Evolutionary conservation across 2,888 invertebrate genomes (phyloP), one percentile per base, ranked within the genome.

Genomic region (Neoascia interrupta): DNA sequence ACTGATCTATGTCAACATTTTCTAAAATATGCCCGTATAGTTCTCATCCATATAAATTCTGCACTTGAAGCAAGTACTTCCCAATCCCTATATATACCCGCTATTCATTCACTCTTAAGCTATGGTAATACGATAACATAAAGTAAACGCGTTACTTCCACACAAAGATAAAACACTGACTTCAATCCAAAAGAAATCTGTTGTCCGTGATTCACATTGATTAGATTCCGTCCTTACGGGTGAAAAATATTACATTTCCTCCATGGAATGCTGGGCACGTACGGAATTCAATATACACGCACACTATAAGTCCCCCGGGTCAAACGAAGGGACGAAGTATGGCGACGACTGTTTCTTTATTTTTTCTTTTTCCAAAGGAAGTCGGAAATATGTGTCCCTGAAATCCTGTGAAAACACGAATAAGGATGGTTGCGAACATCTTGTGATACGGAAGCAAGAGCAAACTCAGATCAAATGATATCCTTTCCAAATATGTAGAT

Each of bases 121-220:
- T n/a, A n/a, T n/a, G n/a, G n/a, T n/a, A n/a, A n/a, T n/a, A n/a
- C n/a, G n/a, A n/a, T n/a, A n/a, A n/a, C n/a, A n/a, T n/a, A n/a
- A n/a, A n/a, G n/a, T n/a, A n/a, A n/a, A n/a, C n/a, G n/a, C n/a
- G n/a, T 31, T n/a, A 6, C 31, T 8, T 8, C 31, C 31, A 31
- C 31, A 31, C 31, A 31, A 8, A 6, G 31, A 6, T n/a, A n/a
- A n/a, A n/a, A n/a, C n/a, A n/a, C n/a, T n/a, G n/a, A n/a, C 28
- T 60, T 13, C 31, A 11, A 23, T 72, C 41, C 28, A 37, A 54
- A 61, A 56, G 61, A 73, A 73, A 73, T 79, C 79, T 68, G 73
- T 56, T 72, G 51, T 36, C 23, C 31, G 68, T 79, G 63, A 60
- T 79, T 79, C 72, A 53, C 72, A 61, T 79, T 79, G 79, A 79